Evolutionary conservation across 1,140 invertebrate genomes (phyloP).

Genomic region (Nasonia longicornis): DNA sequence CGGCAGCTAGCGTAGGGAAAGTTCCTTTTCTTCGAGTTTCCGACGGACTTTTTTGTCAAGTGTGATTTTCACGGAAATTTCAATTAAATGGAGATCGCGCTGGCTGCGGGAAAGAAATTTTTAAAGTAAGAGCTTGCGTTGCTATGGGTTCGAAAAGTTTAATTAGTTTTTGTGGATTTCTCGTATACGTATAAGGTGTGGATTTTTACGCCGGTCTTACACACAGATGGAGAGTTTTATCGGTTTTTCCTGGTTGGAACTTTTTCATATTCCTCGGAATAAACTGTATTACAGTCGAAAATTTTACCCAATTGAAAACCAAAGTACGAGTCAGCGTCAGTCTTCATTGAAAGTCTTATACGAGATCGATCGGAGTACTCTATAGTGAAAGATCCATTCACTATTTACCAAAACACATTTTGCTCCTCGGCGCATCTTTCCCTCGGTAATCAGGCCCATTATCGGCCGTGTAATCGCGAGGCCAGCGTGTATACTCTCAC

Average conservation of each 20-base stretch:
- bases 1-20: background rate
- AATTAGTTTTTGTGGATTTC: background rate
- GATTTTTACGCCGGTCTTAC: background rate
- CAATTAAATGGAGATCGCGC: conserved; percentile 46
- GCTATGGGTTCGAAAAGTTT: background rate
- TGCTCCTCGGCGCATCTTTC: background rate
- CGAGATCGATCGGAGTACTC: background rate
- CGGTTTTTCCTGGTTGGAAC: background rate
- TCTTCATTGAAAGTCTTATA: too few species aligned
- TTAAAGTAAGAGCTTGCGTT: background rate
- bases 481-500: background rate
- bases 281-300: background rate
- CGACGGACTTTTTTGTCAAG: conserved; percentile 40
- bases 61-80: conserved; percentile 44
- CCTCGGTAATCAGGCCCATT: background rate
- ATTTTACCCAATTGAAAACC: background rate
- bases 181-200: background rate
- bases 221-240: background rate
- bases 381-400: background rate
- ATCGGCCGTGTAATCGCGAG: background rate
- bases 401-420: conserved; percentile 1
- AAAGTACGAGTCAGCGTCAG: too few species aligned
- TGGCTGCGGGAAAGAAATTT: background rate
- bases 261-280: background rate
- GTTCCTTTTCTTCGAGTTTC: conserved; percentile 33